Conservation (phyloP, 2,888 invertebrate genomes). For the Dendrolimus houi region DNA sequence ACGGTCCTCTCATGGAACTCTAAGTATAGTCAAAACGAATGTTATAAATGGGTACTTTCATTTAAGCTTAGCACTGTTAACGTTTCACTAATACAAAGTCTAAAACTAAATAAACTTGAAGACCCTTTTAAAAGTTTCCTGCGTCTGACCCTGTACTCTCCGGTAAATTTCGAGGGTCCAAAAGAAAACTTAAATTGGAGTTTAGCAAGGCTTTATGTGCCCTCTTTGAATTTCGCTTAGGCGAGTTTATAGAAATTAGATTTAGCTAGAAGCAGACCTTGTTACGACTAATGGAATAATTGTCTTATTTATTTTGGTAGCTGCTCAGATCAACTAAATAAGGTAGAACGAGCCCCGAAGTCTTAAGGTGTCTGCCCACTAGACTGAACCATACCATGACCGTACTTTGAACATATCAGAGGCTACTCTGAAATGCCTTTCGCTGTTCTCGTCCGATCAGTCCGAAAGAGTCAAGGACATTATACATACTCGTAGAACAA, state of each 20-base stretch:
- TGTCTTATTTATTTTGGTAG: constrained; percentile 10
- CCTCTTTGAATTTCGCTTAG: constrained; percentile 25
- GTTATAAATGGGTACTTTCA: no score
- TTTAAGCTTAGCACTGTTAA: no score
- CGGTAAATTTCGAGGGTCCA: constrained; percentile 35
- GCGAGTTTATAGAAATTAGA: constrained; percentile 31
- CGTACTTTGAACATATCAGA: no score
- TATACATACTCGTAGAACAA: no score
- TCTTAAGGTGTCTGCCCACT: no score
- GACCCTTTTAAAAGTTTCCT: constrained; percentile 8
- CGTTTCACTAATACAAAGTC: not conserved
- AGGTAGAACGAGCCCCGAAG: no score
- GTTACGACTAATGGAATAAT: constrained; percentile 32
- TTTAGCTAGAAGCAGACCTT: constrained; percentile 24
- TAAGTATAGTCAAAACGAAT: no score
- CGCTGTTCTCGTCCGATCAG: constrained; percentile 3
- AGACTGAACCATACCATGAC: constrained; percentile 1
- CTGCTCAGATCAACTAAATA: no score
- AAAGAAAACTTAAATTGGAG: constrained; percentile 49
- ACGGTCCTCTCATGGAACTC: no score
- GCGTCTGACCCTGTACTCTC: constrained; percentile 19
- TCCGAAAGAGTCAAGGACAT: not conserved
- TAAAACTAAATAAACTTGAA: not conserved
- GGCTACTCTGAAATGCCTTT: no score
- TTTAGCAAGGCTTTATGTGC: constrained; percentile 32